Base-by-base conservation (phyloP, 1,140 invertebrate species). In the Temnothorax curvispinosus region DNA sequence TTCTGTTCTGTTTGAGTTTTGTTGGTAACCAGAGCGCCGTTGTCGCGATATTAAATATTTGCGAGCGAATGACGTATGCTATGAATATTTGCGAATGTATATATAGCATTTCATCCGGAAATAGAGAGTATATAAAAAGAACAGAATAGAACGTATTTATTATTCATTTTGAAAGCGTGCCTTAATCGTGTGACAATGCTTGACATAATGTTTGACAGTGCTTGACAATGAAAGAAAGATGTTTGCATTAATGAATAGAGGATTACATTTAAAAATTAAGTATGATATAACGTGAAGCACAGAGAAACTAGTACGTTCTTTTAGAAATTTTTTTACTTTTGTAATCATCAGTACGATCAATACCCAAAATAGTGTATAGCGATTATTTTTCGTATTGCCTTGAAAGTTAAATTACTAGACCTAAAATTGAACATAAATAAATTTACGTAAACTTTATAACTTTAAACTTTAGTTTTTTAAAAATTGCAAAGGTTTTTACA, bases 21-120 rank as follows among this genome's bases (percentile, higher is more conserved):
- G 27, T 38, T n/a, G 75, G 11, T 44, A 47, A 47, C 11, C 47
- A 9, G 11, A 47, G 47, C 44, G 3, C 35, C 35, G 27, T 6
- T 15, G 9, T 5, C 38, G 38, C 38, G 38, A 41, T 47, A 47
- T 64, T n/a, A 78, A 78, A 64, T 35, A 64, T 78, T 78, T n/a
- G 11, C 9, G 3, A n/a, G 47, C 15, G 8, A 47, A 47, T 3
- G 35, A 41, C 38, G 27, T 27, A 27, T 27, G 27, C 50, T 74
- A 32, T 15, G n/a, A 41, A 58, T 15, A 18, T 47, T 21, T 9
- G 5, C 32, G 13, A 78, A 38, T 64, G 62, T 35, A 38, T 27
- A 27, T 35, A 38, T 27, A 27, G 9, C 3, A 18, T 41, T 71
- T 71, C 0, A 32, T 47, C 21, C 0, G 0, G 15, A 35, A 75